phyloP scores from a whole-genome alignment of 1,140 invertebrate genomes.

The Drosophila tani region DNA sequence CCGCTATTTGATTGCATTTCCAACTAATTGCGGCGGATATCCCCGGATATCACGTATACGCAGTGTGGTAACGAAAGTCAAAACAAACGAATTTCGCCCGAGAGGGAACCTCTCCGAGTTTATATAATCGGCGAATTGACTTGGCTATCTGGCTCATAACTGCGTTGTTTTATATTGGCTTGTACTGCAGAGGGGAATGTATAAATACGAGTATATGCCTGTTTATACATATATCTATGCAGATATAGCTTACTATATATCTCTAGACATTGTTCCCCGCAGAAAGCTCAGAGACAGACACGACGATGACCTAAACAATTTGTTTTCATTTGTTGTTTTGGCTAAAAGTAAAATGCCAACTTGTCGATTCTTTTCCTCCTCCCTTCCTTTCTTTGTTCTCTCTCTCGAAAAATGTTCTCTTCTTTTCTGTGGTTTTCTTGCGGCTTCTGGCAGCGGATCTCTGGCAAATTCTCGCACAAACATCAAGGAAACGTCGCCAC shows the following conservation, averaged over 20 bases:
- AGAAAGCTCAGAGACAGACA: conserved; percentile 28
- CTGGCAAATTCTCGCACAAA: conserved; percentile 49
- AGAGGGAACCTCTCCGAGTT: background rate
- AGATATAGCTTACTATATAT: conserved; percentile 27
- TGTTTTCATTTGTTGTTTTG: conserved; percentile 74
- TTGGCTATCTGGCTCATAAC: conserved; percentile 34
- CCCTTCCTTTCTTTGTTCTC: conserved; percentile 1
- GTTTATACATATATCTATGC: conserved; percentile 4
- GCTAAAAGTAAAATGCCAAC: conserved; percentile 80
- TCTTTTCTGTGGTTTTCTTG: conserved; percentile 8
- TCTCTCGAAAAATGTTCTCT: conserved; percentile 18
- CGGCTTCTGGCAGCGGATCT: conserved; percentile 30
- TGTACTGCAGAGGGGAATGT: conserved; percentile 14
- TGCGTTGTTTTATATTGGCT: conserved; percentile 30
- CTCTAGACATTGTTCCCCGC: conserved; percentile 8
- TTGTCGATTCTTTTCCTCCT: conserved; percentile 49
- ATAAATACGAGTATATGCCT: background rate
- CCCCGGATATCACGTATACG: conserved; percentile 47
- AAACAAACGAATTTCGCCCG: conserved; percentile 11
- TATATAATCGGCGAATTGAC: conserved; percentile 37
- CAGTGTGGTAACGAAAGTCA: conserved; percentile 16
- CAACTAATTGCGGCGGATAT: conserved; percentile 19
- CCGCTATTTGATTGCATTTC: conserved; percentile 28
- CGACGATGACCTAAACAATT: conserved; percentile 76
- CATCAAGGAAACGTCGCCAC: conserved; percentile 47